Evolutionary conservation across 2,888 invertebrate genomes (phyloP), one percentile per base, ranked within the genome.

Genomic region (Lamproptera curius): DNA sequence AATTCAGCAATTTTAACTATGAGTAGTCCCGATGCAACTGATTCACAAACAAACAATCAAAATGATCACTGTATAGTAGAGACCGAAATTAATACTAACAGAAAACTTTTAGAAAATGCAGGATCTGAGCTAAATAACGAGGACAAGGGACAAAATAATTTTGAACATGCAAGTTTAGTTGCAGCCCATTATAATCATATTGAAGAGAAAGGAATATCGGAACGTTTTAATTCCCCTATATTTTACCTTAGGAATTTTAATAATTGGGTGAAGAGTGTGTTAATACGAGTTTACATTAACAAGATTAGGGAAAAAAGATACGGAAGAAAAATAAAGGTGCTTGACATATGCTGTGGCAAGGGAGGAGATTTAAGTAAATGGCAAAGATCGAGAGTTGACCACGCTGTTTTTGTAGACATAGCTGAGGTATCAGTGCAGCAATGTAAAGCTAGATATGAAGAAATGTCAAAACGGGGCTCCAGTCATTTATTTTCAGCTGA

Each of bases 301-400:
- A 92, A 91, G 74, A 89, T 92, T 37, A 92, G 90, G 64, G 89
- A 90, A 56, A 92, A 91, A 62, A 90, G 90, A 54, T 89, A 91
- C 55, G 92, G 93, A n/a, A 89, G 90, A 44, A 89, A 91, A 0
- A 62, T 95, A 20, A 89, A 90, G 50, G 95, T 97, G 0, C 83
- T 98, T 43, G 99, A 99, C 75, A 92, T 99, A 89, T 97, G 98
- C 62, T 98, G 98, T 73, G 99, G 99, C 1, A 99, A 99, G 89
- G 99, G 99, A 14, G 99, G 99, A 1, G 99, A 99, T 78, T 88
- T 99, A 26, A 89, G 95, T n/a, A 99, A 99, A 79, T 99, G 99
- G 97, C 91, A 92, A 51, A 96, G 95, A 71, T 94, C 91, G 42
- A 84, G 91, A 51, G 94, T 97, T 41, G 90, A 91, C 1, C 94